Percentiles rank a stretch among this genome's conserved stretches.
Evolutionary conservation across 2,797 vertebrate genomes (phyloP).

Genomic region (Tokudaia muenninki): DNA sequence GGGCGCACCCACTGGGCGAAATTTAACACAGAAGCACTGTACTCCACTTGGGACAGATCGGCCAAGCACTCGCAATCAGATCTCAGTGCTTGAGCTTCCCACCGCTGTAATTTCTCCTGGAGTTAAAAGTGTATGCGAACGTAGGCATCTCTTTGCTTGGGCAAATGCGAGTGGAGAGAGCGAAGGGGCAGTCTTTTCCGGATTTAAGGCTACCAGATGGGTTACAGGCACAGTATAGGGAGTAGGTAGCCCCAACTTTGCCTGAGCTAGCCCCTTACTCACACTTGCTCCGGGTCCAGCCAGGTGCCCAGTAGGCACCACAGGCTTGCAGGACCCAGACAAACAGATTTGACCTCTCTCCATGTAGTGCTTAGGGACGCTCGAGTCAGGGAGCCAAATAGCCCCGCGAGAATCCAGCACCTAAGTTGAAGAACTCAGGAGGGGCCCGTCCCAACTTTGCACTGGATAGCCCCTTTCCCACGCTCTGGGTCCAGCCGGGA

Average conservation of each 20-base stretch:
- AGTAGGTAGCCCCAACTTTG: background rate
- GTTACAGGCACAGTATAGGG: background rate
- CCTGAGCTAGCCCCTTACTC: background rate
- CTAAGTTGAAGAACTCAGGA: background rate
- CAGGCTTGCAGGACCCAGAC: background rate
- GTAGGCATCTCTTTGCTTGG: background rate
- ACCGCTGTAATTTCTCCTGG: background rate
- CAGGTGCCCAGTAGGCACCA: background rate
- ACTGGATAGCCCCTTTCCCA: background rate
- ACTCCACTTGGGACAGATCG: background rate
- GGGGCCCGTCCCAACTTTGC: background rate
- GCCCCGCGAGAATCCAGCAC: background rate
- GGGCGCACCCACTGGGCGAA: background rate
- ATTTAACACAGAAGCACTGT: constrained; percentile 35
- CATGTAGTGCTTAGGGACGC: background rate
- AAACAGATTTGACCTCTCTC: constrained; percentile 11
- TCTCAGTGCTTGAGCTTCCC: background rate
- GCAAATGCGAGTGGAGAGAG: background rate
- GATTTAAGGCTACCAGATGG: background rate
- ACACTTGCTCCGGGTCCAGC: background rate
- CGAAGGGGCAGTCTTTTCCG: background rate
- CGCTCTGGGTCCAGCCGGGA: background rate
- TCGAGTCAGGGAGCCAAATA: background rate
- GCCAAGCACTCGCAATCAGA: background rate
- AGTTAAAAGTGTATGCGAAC: background rate